Percentiles rank a stretch among this genome's conserved stretches.
These are phyloP conservation scores for Uropetala carovei DNA, from an alignment of 2,888 invertebrate species.

Conservation along the genomic window DNA sequence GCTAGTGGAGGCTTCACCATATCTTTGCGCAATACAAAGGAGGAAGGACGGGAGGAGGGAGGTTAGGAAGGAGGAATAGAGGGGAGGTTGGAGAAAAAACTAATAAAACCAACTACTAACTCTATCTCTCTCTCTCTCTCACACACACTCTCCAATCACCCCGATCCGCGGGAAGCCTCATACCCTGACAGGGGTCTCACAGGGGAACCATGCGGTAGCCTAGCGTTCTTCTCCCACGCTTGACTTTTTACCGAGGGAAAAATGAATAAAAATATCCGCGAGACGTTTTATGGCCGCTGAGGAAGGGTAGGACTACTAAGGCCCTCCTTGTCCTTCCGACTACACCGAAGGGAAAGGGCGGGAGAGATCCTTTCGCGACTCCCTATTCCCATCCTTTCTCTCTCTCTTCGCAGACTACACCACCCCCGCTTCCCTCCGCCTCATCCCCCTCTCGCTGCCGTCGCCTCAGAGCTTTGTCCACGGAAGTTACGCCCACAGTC, in stretches of 20 bases:
- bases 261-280: not conserved
- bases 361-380: constrained; percentile 4
- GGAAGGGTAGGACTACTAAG: no score
- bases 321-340: not conserved
- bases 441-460: not conserved
- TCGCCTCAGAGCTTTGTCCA: constrained; percentile 60
- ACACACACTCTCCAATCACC: not conserved
- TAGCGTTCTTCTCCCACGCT: not conserved
- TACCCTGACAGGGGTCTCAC: not conserved
- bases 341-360: not conserved
- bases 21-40: constrained; percentile 6
- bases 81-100: constrained; percentile 16
- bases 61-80: not conserved
- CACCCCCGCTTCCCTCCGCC: not conserved
- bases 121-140: not conserved
- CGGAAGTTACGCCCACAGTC: constrained; percentile 54
- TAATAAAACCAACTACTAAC: constrained; percentile 43
- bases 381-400: not conserved
- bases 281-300: not conserved
- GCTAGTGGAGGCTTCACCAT: constrained; percentile 16
- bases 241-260: not conserved
- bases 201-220: constrained; percentile 7
- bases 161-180: constrained; percentile 26
- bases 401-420: not conserved
- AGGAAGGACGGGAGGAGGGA: not conserved